Evolutionary conservation across 1,140 invertebrate genomes (phyloP).

Genomic region (Psix sp.): DNA sequence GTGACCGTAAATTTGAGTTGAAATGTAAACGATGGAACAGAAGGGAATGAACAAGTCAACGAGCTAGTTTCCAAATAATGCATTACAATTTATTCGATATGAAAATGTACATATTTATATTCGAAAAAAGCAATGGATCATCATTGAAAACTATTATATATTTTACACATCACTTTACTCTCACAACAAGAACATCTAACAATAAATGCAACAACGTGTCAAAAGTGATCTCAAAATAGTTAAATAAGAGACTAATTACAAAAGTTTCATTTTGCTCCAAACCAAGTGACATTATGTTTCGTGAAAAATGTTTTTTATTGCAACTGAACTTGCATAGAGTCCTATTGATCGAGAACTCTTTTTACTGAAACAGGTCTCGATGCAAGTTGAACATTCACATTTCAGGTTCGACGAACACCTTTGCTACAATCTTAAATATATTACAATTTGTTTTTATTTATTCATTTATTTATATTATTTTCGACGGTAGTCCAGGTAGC

Average conservation of each 20-base stretch:
- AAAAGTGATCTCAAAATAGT: constrained; percentile 26
- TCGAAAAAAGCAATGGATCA: constrained; percentile 35
- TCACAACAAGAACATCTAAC: constrained; percentile 55
- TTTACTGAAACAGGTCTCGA: not conserved
- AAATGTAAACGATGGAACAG: not conserved
- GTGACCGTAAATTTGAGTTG: too few species aligned
- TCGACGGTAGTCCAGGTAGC: constrained; percentile 14
- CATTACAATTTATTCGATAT: constrained; percentile 53
- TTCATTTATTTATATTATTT: constrained; percentile 6
- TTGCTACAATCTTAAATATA: constrained; percentile 18
- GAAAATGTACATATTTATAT: constrained; percentile 53
- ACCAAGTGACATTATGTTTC: not conserved
- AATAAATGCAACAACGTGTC: constrained; percentile 52
- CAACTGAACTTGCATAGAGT: too few species aligned
- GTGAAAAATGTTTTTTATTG: too few species aligned
- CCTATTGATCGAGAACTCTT: not conserved
- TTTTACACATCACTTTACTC: constrained; percentile 45
- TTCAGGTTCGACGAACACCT: constrained; percentile 10
- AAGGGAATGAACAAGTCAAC: not conserved
- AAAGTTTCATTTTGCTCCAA: not conserved
- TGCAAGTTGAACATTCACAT: not conserved
- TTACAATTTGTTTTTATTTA: constrained; percentile 20
- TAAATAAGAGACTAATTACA: constrained; percentile 34
- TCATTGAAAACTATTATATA: constrained; percentile 31
- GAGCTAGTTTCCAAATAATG: constrained; percentile 27